A percentile compares a stretch with the other conserved stretches of the same genome.
phyloP scores from a whole-genome alignment of 2,113 vertebrate genomes.

The Cyprinodon brontotheroides region DNA sequence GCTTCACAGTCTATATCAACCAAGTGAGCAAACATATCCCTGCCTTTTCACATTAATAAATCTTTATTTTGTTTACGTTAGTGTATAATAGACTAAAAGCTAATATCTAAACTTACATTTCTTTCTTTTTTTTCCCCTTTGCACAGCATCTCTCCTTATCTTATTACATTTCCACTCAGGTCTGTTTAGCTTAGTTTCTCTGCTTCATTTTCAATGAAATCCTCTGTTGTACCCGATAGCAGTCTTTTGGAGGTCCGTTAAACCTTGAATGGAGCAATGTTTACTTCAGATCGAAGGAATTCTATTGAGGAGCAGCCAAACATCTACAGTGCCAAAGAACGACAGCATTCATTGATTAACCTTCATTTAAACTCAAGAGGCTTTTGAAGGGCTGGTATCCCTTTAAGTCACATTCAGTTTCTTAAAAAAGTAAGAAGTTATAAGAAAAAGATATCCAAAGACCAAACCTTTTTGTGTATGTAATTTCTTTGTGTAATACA shows the following conservation, averaged over 20 bases:
- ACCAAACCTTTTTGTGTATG: background rate
- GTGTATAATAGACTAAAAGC: background rate
- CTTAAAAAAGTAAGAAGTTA: background rate
- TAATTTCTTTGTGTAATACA: background rate
- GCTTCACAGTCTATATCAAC: background rate
- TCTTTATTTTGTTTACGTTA: background rate
- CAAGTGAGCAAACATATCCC: background rate
- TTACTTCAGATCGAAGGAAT: background rate
- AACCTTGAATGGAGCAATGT: slow-evolving; percentile 6
- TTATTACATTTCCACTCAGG: background rate
- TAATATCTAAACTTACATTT: background rate
- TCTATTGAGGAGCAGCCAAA: background rate
- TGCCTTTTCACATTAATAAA: slow-evolving; percentile 17
- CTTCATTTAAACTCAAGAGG: background rate
- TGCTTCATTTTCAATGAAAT: slow-evolving; percentile 17
- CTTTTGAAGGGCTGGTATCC: background rate
- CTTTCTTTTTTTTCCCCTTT: slow-evolving; percentile 7
- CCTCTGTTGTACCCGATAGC: slow-evolving; percentile 16
- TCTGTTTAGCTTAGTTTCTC: slow-evolving; percentile 2
- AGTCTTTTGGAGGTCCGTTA: background rate
- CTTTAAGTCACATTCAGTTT: background rate
- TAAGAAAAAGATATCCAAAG: background rate
- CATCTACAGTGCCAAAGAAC: background rate
- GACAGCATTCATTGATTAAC: background rate
- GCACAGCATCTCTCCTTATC: background rate